A percentile compares a stretch with the other conserved stretches of the same genome.
Evolutionary conservation across 1,140 invertebrate species (phyloP).

Genomic region (Zophobas morio): DNA sequence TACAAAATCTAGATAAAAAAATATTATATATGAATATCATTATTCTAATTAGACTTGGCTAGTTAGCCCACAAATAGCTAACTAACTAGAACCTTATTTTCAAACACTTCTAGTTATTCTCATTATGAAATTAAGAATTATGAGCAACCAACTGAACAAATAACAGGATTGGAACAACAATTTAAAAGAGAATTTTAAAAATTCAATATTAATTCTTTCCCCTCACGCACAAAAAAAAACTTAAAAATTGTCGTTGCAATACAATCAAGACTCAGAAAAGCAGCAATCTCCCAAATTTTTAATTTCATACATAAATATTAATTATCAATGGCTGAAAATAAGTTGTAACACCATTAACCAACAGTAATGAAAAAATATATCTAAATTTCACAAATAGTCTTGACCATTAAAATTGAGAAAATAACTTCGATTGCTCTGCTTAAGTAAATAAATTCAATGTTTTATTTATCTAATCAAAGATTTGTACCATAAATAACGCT

Average conservation of each 20-base stretch:
- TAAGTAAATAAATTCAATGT: conserved; percentile 7
- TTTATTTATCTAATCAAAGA: conserved; percentile 12
- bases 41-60: not conserved
- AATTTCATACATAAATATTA: too few species aligned
- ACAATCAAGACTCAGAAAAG: too few species aligned
- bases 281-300: too few species aligned
- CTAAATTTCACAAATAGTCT: not conserved
- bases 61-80: too few species aligned
- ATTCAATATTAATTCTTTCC: not conserved
- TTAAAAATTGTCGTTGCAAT: too few species aligned
- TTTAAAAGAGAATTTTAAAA: not conserved
- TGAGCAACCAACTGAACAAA: too few species aligned
- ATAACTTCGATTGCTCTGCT: conserved; percentile 5
- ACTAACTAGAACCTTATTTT: too few species aligned
- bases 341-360: not conserved
- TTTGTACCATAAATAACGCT: conserved; percentile 39
- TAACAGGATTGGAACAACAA: too few species aligned
- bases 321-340: too few species aligned
- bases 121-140: too few species aligned
- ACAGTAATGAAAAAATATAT: conserved; percentile 23
- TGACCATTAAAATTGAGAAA: conserved; percentile 14
- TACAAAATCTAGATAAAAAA: conserved; percentile 35
- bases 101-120: too few species aligned
- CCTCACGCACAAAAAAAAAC: too few species aligned
- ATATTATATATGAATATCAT: conserved; percentile 27